These are phyloP conservation scores for Symphodus melops DNA, from an alignment of 2,113 vertebrate genomes.

Conservation along the genomic window DNA sequence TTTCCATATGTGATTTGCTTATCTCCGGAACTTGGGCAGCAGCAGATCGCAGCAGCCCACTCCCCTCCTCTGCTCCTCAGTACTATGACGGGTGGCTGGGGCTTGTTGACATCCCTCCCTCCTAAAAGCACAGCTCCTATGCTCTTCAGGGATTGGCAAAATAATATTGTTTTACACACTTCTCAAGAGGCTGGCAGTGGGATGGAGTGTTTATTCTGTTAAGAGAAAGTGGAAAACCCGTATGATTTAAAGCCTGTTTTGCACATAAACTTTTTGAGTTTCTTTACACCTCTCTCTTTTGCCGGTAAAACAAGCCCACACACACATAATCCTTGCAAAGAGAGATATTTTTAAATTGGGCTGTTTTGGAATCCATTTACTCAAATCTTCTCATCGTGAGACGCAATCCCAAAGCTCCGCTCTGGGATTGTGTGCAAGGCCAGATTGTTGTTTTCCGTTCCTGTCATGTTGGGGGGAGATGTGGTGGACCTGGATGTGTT, in stretches of 20 bases:
- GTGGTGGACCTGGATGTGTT: conserved; percentile 41
- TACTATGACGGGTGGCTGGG: not conserved
- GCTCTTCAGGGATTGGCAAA: conserved; percentile 52
- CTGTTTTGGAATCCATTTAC: conserved; percentile 17
- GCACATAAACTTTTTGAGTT: conserved; percentile 23
- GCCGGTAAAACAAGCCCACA: conserved; percentile 28
- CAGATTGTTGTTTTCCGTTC: conserved; percentile 40
- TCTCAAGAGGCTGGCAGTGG: conserved; percentile 7
- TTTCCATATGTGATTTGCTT: conserved; percentile 47
- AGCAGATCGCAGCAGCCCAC: not conserved
- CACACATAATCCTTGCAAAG: conserved; percentile 12
- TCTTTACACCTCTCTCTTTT: not conserved
- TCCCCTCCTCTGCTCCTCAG: conserved; percentile 4
- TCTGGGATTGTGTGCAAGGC: conserved; percentile 26
- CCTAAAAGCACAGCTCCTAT: conserved; percentile 28
- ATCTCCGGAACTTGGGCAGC: conserved; percentile 19
- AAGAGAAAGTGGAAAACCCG: conserved; percentile 10
- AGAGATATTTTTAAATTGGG: conserved; percentile 33
- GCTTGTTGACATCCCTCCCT: not conserved
- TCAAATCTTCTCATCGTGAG: conserved; percentile 2
- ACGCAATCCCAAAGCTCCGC: not conserved
- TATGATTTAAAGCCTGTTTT: conserved; percentile 37
- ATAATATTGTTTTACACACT: conserved; percentile 57
- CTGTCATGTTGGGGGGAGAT: conserved; percentile 37
- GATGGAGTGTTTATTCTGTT: conserved; percentile 32